Evolutionary conservation across 2,888 invertebrate genomes (phyloP), one percentile per base, ranked within the genome.

Genomic region (Geophilus truncorum): DNA sequence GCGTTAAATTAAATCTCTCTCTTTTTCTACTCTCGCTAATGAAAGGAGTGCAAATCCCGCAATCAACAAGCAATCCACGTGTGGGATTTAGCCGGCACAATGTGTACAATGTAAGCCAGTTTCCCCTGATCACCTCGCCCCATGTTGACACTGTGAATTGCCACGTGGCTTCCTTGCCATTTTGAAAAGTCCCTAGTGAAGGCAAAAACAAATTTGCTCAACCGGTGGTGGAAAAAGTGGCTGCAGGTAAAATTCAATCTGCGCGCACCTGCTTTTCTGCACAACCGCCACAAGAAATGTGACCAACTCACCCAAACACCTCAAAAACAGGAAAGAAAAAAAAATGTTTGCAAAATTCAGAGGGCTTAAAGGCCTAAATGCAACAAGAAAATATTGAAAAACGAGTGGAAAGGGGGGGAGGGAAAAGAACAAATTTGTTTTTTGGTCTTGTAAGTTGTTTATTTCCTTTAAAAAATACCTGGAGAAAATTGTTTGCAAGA

Each of bases 1-100:
- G 10, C 21, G 4, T 21, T 23, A 18, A 57, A 21, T 51, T 70
- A 51, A 28, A 21, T 79, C 30, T 34, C 28, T 36, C 45, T 18
- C 23, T 12, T 21, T 36, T n/a, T 36, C 9, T 23, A 80, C 36
- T 62, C 10, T 62, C 15, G 34, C 12, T 30, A 28, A 32, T 45
- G 57, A 45, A 36, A 23, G 51, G 23, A 18, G 21, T 25, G 23
- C 25, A 62, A 62, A 75, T 70, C 70, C 51, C 6, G 77, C 34
- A 28, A 62, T 45, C 28, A 36, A 45, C 80, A 81, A 23, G 6
- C 57, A 25, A 6, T 75, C 21, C 80, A 45, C 34, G 78, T 82
- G 12, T 70, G 81, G 76, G 81, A 32, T 77, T 32, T 62, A 6
- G 23, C 10, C 1, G 62, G 25, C 6, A 4, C 23, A 25, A 2